These are phyloP conservation scores for Unio pictorum DNA, from an alignment of 2,888 invertebrate genomes.

Conservation along the genomic window DNA sequence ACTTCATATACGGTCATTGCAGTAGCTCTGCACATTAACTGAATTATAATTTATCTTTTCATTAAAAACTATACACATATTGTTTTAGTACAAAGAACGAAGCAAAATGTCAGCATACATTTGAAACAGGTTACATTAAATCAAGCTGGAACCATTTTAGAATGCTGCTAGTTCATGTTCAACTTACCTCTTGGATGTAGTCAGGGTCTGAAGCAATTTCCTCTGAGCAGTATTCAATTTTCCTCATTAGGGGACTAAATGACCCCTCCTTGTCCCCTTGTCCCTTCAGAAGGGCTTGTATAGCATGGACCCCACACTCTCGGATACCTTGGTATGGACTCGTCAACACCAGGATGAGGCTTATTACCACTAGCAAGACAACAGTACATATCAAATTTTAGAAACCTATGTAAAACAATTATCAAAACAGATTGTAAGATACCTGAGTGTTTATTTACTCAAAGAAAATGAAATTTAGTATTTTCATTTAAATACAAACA, in stretches of 20 bases:
- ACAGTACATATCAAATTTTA: slow-evolving; percentile 2
- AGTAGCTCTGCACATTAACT: no score
- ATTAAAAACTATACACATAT: no score
- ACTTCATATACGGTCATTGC: no score
- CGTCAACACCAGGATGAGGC: slow-evolving; percentile 77
- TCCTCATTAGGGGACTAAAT: slow-evolving; percentile 38
- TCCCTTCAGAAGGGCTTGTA: slow-evolving; percentile 61
- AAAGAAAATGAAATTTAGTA: no score
- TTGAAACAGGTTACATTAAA: no score
- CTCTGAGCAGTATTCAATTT: slow-evolving; percentile 43
- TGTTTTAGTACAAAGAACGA: no score
- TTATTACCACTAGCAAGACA: slow-evolving; percentile 70
- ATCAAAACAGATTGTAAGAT: background rate
- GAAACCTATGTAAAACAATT: background rate
- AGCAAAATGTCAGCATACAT: no score
- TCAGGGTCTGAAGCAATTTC: slow-evolving; percentile 54
- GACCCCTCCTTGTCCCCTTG: slow-evolving; percentile 4
- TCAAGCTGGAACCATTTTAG: background rate
- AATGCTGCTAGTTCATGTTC: background rate
- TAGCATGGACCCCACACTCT: slow-evolving; percentile 75
- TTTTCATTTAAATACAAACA: no score
- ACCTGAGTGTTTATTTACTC: no score
- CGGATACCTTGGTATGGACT: slow-evolving; percentile 76
- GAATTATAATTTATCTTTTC: no score
- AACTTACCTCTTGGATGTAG: slow-evolving; percentile 46